These are phyloP conservation scores for Phengaris alcon DNA, from an alignment of 2,888 invertebrate genomes.

Conservation along the genomic window DNA sequence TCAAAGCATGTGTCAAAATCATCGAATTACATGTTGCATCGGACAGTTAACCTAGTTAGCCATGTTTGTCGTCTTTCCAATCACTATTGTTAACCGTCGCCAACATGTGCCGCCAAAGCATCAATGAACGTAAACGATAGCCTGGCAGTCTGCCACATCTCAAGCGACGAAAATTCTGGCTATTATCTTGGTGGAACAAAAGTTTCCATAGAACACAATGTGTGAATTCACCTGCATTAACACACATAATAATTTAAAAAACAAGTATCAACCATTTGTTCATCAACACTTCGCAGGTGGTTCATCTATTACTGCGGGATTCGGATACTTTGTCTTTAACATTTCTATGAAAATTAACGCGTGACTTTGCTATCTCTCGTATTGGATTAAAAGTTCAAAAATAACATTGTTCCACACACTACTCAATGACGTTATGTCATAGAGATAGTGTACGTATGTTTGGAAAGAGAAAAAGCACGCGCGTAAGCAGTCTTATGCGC, in stretches of 20 bases:
- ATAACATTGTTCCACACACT: not conserved
- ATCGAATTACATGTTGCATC: not conserved
- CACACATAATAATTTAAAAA: too few species aligned
- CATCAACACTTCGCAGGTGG: too few species aligned
- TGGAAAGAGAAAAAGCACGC: slow-evolving; percentile 1
- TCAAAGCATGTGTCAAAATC: not conserved
- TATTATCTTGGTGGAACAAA: not conserved
- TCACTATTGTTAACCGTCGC: not conserved
- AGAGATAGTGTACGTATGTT: not conserved
- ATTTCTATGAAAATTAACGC: too few species aligned
- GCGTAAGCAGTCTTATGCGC: not conserved
- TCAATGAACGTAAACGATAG: slow-evolving; percentile 5
- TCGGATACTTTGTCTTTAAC: too few species aligned
- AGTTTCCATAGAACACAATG: not conserved
- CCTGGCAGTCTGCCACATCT: not conserved
- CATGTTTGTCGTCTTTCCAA: not conserved
- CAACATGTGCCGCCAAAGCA: not conserved
- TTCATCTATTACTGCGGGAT: too few species aligned
- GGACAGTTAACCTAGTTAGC: not conserved
- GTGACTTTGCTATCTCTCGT: too few species aligned
- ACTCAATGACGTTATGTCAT: not conserved
- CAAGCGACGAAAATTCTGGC: not conserved
- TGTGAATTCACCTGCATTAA: too few species aligned
- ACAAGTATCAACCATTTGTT: too few species aligned
- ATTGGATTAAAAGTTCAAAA: not conserved